These are phyloP conservation scores for Drosophila ustulata DNA, from an alignment of 2,888 invertebrate species.

Conservation along the genomic window DNA sequence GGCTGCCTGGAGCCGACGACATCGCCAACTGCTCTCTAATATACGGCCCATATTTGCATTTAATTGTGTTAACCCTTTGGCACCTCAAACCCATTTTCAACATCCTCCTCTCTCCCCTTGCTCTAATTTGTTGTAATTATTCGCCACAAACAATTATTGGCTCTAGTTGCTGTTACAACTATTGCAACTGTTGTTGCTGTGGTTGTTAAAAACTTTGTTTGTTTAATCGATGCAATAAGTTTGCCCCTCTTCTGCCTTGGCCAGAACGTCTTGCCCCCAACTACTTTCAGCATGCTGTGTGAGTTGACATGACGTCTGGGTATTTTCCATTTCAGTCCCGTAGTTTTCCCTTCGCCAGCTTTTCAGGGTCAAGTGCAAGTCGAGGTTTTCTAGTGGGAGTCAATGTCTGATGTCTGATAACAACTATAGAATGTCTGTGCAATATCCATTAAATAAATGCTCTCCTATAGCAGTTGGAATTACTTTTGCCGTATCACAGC, in stretches of 20 bases:
- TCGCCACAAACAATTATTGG: constrained; percentile 43
- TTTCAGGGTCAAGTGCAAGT: constrained; percentile 63
- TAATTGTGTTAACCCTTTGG: constrained; percentile 38
- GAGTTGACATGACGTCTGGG: constrained; percentile 67
- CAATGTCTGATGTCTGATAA: constrained; percentile 39
- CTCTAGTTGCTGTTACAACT: constrained; percentile 1
- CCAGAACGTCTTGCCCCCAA: too few species aligned
- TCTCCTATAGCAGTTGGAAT: background rate
- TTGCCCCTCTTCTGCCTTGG: background rate
- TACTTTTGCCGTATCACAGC: background rate
- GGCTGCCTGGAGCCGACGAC: constrained; percentile 21
- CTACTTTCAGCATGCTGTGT: constrained; percentile 34
- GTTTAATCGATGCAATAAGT: constrained; percentile 61
- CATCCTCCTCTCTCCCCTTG: background rate
- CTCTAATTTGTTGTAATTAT: constrained; percentile 46
- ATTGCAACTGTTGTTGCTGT: constrained; percentile 7
- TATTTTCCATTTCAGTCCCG: constrained; percentile 62
- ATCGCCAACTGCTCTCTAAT: constrained; percentile 32
- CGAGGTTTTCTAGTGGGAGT: constrained; percentile 29
- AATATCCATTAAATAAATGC: background rate
- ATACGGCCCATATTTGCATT: constrained; percentile 17
- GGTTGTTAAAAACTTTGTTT: constrained; percentile 35
- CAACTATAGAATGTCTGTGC: background rate
- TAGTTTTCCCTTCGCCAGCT: constrained; percentile 8
- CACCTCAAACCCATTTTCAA: constrained; percentile 6